Evolutionary conservation across 2,113 vertebrate species (phyloP), one percentile per base, ranked within the genome.

Genomic region (Nycticorax nycticorax): DNA sequence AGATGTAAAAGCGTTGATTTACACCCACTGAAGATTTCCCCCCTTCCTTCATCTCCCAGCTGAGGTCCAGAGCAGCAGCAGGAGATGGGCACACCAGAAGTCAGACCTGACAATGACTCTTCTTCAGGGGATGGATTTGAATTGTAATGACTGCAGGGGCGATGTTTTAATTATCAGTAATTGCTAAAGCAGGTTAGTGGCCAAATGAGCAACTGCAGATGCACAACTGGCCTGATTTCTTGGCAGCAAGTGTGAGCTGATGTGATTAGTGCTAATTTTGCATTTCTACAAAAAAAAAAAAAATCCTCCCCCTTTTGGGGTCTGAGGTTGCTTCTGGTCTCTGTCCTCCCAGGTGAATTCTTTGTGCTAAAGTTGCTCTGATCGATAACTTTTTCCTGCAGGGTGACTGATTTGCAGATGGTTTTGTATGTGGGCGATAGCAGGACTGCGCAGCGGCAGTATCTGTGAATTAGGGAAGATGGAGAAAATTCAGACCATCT

Each of bases 81-180:
- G 55, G 67, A 74, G 50, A 15, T 21, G 33, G 8, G 56, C 64
- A 52, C 37, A 10, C 8, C 66, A 66, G 32, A 19, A 79, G 62
- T 55, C 66, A 33, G 69, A 62, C 18, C 15, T 35, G 5, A 8
- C 0, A 4, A 10, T 1, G 0, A 0, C 48, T 77, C 10, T 22
- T 90, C 41, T 55, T 76, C 5, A 2, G 3, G 45, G 64, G 33
- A 24, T 20, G 8, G 41, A 18, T 85, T 63, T 55, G 92, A 33
- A 19, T 39, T 2, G 8, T 22, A 37, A 35, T 24, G 35, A 35
- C 75, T 30, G 7, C 57, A 16, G 79, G 50, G 50, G 79, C 0
- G 0, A 19, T 53, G 82, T 59, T 93, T 88, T 95, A 64, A 92
- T 97, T n/a, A 24, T 8, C 75, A 30, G 4, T 89, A 78, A 92